phyloP scores from a whole-genome alignment of 2,888 invertebrate species.

The Toxonevra muliebris region DNA sequence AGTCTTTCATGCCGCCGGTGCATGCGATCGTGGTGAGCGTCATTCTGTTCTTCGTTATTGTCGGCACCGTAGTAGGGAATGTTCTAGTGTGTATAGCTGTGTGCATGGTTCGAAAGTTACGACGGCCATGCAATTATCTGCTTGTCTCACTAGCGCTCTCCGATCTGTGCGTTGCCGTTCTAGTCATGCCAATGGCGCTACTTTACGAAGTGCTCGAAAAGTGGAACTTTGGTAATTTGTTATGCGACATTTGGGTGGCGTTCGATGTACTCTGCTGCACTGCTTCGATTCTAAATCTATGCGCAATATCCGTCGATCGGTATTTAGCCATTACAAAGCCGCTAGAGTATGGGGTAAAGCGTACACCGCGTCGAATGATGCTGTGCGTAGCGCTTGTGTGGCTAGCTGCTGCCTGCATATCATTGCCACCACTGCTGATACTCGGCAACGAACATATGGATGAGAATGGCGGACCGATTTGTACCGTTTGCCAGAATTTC shows the following conservation, averaged over 20 bases:
- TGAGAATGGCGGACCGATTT: constrained; percentile 71
- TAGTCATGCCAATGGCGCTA: constrained; percentile 98
- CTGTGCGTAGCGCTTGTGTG: constrained; percentile 91
- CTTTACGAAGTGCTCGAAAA: constrained; percentile 91
- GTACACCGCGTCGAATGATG: constrained; percentile 92
- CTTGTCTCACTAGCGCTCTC: constrained; percentile 95
- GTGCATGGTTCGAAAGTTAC: constrained; percentile 89
- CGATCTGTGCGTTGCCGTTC: constrained; percentile 92
- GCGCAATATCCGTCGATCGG: constrained; percentile 97
- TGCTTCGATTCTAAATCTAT: constrained; percentile 97
- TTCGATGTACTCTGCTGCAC: constrained; percentile 98
- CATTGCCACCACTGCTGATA: constrained; percentile 88
- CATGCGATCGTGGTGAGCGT: constrained; percentile 76
- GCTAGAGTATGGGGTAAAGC: constrained; percentile 92
- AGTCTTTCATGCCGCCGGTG: constrained; percentile 57
- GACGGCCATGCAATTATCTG: constrained; percentile 89
- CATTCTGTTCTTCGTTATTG: constrained; percentile 77
- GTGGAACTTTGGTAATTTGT: constrained; percentile 89
- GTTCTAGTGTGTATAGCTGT: constrained; percentile 95
- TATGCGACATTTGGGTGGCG: constrained; percentile 96
- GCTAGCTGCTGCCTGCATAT: constrained; percentile 92
- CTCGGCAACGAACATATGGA: constrained; percentile 85
- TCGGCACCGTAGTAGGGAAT: constrained; percentile 87
- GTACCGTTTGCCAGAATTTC: constrained; percentile 92
- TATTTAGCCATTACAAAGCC: constrained; percentile 94